Evolutionary conservation across 37 sponge, comb jelly and placozoan species (phyloP).

Genomic region (Aplysina aerophoba): DNA sequence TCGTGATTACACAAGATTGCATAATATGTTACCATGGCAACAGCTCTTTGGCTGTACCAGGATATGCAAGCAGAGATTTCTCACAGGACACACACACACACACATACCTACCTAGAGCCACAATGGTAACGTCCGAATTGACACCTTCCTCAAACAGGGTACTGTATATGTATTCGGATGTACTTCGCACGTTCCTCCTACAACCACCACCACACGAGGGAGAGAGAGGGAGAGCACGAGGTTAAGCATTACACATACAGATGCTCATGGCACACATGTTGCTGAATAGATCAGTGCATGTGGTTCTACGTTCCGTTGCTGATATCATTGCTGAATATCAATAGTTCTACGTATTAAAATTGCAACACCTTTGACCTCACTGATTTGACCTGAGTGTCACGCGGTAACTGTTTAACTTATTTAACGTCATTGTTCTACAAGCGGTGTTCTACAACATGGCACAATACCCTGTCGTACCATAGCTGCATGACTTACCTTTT

Average conservation of each 20-base stretch:
- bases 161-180: conserved; percentile 73
- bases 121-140: conserved; percentile 69
- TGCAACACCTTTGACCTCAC: background rate
- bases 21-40: background rate
- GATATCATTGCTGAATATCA: no score
- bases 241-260: background rate
- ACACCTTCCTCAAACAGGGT: conserved; percentile 64
- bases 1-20: background rate
- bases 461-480: no score
- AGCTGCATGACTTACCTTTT: no score
- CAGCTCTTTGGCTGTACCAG: background rate
- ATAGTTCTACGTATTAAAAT: background rate
- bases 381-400: background rate
- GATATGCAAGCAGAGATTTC: no score
- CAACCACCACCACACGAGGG: background rate
- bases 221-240: background rate
- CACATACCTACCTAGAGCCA: conserved; percentile 58
- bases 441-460: background rate
- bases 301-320: background rate
- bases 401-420: no score
- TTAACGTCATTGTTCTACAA: no score
- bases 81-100: conserved; percentile 7
- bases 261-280: background rate
- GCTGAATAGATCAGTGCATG: background rate
- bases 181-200: conserved; percentile 57